A percentile compares a stretch with the other conserved stretches of the same genome.
Evolutionary conservation across 30 jellyfish, hydroid and myxozoan species (phyloP).

Genomic region (Hydractinia echinata): DNA sequence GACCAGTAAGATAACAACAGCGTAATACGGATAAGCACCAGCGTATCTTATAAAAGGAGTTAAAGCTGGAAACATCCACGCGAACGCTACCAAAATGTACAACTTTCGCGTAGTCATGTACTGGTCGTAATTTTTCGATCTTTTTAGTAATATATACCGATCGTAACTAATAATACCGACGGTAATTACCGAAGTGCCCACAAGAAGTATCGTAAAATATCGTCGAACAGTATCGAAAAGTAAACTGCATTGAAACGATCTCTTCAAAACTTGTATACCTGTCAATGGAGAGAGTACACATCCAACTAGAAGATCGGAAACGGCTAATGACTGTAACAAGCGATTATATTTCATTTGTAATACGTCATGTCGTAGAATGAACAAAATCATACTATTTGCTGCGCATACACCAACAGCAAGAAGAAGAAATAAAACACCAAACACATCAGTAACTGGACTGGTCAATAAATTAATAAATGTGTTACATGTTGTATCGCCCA

Average conservation of each 20-base stretch:
- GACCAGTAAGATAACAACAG: constrained; percentile 1
- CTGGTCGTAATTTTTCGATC: constrained; percentile 33
- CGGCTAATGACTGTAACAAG: constrained; percentile 50
- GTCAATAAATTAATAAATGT: constrained; percentile 6
- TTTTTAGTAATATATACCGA: constrained; percentile 58
- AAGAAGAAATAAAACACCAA: constrained; percentile 41
- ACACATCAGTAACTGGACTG: constrained; percentile 31
- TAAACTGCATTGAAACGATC: constrained; percentile 34
- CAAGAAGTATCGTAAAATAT: constrained; percentile 47
- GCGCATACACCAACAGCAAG: constrained; percentile 23
- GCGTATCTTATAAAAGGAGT: constrained; percentile 55
- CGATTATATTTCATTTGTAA: constrained; percentile 48
- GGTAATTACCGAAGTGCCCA: constrained; percentile 66
- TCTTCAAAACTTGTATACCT: constrained; percentile 38
- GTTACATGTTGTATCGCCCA: background rate
- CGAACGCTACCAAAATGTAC: constrained; percentile 23
- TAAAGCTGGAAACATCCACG: constrained; percentile 67
- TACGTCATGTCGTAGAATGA: constrained; percentile 18
- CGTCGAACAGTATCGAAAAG: constrained; percentile 41
- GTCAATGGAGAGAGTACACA: constrained; percentile 41
- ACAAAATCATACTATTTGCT: constrained; percentile 44
- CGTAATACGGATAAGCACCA: background rate
- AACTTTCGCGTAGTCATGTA: constrained; percentile 45
- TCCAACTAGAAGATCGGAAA: constrained; percentile 72
- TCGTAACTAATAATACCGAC: constrained; percentile 60